Evolutionary conservation across 1,140 invertebrate species (phyloP), one percentile per base, ranked within the genome.

Genomic region (Hycleus cichorii): DNA sequence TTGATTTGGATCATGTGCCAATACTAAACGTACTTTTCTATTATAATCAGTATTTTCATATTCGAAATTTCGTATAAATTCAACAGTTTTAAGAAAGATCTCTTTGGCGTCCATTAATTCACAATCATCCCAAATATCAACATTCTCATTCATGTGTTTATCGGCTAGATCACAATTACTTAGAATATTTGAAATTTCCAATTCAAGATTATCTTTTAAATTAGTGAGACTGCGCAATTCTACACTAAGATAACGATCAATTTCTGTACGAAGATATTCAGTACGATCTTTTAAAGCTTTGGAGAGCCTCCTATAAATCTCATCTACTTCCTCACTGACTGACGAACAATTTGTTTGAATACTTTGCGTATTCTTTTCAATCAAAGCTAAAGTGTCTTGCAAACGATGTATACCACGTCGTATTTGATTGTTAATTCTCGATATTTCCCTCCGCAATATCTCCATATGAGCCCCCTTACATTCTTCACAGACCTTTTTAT

Each of bases 131-230:
- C 90, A 92, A 57, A 89, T 83, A 11, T 89, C 84, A 5, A 88
- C 83, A 62, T 89, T 89, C 66, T 91, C 86, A 69, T 87, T 87
- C 82, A 95, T 89, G 76, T 93, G 86, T 75, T 92, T 92, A 76
- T 98, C 95, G n/a, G 91, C 92, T 58, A 97, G 80, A 74, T 98
- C 94, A 78, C 93, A 96, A 75, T 97, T 97, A 70, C 91, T 93
- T 65, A 87, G 82, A 57, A 97, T 94, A 75, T 95, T 97, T 47
- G 84, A 83, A 66, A 96, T 87, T 77, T 98, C 95, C 70, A 88
- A 82, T 71, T 95, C 91, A 57, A 97, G 77, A 75, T 95, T 94
- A 74, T 94, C 90, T 76, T 95, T 93, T n/a, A 95, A 77, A 53
- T 87, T 84, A 18, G 84, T 85, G 44, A 96, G 77, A 65, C 89